Evolutionary conservation across 1,140 invertebrate genomes (phyloP), one percentile per base, ranked within the genome.

Genomic region (Scaptodrosophila lebanonensis): DNA sequence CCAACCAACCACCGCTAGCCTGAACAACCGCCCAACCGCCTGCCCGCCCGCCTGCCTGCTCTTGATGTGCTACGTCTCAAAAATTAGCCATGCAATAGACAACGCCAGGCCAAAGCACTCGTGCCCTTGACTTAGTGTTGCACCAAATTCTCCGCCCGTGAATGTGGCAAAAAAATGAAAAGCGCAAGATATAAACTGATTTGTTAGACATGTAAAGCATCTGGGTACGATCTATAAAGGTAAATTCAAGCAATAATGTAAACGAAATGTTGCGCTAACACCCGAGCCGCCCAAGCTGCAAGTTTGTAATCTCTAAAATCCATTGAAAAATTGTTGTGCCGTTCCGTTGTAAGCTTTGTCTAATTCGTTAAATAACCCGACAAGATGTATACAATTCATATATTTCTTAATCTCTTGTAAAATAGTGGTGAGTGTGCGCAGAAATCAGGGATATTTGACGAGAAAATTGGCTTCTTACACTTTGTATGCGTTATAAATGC

Each of bases 151-250:
- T n/a, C n/a, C n/a, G 8, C 22, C 3, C 22, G 22, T 25, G 22
- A 25, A 25, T 4, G 22, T 4, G 22, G 3, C 22, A 3, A 25
- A 25, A 51, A 57, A 66, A 39, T 30, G 49, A 70, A 56, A 56
- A 33, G 32, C 5, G 32, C 32, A 33, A 33, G 12, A n/a, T 2
- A 4, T 33, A 33, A 3, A 13, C 22, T 4, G 3, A 3, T 25
- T 25, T 25, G 22, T 25, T 25, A 25, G 22, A 3, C 22, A 25
- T 25, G 22, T 25, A 25, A 54, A 54, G 66, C 73, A 43, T 60
- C 70, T 85, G 83, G 84, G 84, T 86, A 86, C 84, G 84, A 86
- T 86, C 84, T 85, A 56, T 63, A 56, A 86, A 86, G 84, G 84
- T 86, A 86, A 86, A 85, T 79, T 75, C 77, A 71, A 83, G 60